phyloP scores from a whole-genome alignment of 2,797 vertebrate genomes.

The Lerista edwardsae region DNA sequence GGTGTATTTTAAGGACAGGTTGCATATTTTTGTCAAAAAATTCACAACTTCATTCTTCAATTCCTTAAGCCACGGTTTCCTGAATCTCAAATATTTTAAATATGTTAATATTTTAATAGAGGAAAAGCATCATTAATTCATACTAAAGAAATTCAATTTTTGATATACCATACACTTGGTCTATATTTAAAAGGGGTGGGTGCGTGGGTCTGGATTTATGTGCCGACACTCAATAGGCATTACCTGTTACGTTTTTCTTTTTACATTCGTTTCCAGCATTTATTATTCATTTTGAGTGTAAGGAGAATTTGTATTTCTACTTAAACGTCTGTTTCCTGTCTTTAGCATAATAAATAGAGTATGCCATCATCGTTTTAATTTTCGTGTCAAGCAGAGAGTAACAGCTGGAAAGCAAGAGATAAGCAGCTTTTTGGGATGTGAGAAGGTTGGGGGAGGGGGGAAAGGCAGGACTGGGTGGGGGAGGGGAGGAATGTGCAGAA shows the following conservation, averaged over 20 bases:
- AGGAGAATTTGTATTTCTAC: slow-evolving; percentile 53
- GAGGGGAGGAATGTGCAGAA: too few species aligned
- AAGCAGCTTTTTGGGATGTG: too few species aligned
- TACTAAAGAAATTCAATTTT: background rate
- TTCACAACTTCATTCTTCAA: too few species aligned
- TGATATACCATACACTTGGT: background rate
- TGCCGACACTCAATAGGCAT: slow-evolving; percentile 1
- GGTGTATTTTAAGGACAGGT: too few species aligned
- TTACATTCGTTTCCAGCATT: slow-evolving; percentile 40
- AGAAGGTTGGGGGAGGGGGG: too few species aligned
- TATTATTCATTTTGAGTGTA: slow-evolving; percentile 51
- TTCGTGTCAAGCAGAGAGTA: slow-evolving; percentile 73
- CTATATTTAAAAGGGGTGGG: slow-evolving; percentile 1
- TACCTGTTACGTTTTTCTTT: background rate
- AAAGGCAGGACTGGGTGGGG: too few species aligned
- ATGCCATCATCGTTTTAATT: slow-evolving; percentile 74
- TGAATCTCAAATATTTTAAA: background rate
- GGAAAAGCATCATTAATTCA: background rate
- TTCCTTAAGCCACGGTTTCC: background rate
- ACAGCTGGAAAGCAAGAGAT: slow-evolving; percentile 75
- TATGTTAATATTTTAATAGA: background rate
- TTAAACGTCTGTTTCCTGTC: slow-evolving; percentile 73
- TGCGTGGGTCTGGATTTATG: background rate
- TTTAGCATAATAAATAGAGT: slow-evolving; percentile 78
- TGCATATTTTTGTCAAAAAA: too few species aligned